These are phyloP conservation scores for Kudoa iwatai DNA, from an alignment of 30 jellyfish, hydroid and myxozoan species.

Conservation along the genomic window DNA sequence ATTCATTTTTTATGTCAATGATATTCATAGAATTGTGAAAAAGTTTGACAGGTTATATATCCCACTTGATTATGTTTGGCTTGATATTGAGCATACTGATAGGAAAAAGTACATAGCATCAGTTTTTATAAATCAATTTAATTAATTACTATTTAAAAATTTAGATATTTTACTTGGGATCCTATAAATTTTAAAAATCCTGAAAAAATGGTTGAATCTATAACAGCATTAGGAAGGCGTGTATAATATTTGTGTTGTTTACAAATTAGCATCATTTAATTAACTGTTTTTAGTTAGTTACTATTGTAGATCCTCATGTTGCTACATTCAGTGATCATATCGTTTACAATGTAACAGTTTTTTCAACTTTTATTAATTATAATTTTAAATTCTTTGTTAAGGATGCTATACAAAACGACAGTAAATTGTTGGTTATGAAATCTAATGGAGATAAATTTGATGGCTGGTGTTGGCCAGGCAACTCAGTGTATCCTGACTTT, in stretches of 20 bases:
- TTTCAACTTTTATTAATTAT: background rate
- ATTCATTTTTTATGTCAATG: too few relatives aligned
- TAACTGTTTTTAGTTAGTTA: conserved; percentile 18
- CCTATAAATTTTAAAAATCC: conserved; percentile 48
- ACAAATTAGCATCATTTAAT: background rate
- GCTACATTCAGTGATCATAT: conserved; percentile 31
- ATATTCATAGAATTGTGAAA: conserved; percentile 9
- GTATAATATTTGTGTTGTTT: conserved; percentile 6
- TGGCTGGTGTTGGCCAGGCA: conserved; percentile 99
- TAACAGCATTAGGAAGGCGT: conserved; percentile 78
- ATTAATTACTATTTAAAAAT: background rate
- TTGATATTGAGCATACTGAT: conserved; percentile 67
- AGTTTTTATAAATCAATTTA: background rate
- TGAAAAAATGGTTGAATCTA: conserved; percentile 19
- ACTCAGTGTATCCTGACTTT: conserved; percentile 61
- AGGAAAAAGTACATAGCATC: conserved; percentile 11
- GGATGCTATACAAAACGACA: conserved; percentile 59
- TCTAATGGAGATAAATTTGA: conserved; percentile 33
- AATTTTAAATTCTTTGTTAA: background rate
- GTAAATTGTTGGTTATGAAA: conserved; percentile 18
- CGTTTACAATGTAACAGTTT: conserved; percentile 13
- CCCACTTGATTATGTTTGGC: conserved; percentile 56
- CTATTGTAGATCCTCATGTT: conserved; percentile 81
- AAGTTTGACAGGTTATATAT: conserved; percentile 25
- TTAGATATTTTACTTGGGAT: conserved; percentile 78